These are phyloP conservation scores for Magallana gigas DNA, from an alignment of 1,140 invertebrate species.

Conservation along the genomic window DNA sequence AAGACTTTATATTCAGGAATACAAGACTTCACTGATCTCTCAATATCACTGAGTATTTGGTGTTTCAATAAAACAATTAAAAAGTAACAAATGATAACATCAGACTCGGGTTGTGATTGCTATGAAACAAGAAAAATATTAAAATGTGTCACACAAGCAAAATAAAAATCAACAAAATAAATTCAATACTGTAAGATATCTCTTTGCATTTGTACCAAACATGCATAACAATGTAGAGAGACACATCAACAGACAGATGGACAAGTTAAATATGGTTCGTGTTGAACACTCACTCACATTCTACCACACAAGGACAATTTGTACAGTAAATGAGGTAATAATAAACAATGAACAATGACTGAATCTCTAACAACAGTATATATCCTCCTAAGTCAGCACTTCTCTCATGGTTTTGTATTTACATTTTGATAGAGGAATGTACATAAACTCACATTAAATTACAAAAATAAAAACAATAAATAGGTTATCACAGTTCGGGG, in stretches of 20 bases:
- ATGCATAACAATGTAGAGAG: not conserved
- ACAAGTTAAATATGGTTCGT: not conserved
- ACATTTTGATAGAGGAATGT: constrained; percentile 14
- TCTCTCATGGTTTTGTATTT: not conserved
- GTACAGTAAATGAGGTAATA: not conserved
- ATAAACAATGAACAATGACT: not conserved
- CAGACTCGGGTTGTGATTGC: not conserved
- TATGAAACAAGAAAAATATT: not conserved
- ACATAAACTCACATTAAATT: constrained; percentile 10
- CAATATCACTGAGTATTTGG: constrained; percentile 6
- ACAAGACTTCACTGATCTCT: too few relatives aligned
- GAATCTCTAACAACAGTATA: not conserved
- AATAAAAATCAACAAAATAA: constrained; percentile 13
- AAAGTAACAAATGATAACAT: not conserved
- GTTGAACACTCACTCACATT: constrained; percentile 11
- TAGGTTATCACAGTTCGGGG: not conserved
- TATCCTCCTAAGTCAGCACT: not conserved
- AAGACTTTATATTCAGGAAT: too few relatives aligned
- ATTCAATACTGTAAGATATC: constrained; percentile 12
- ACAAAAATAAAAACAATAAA: constrained; percentile 31
- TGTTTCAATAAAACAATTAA: not conserved
- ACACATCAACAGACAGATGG: not conserved
- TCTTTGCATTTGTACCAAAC: not conserved
- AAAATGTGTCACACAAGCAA: constrained; percentile 5
- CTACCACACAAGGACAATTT: not conserved